Base-by-base conservation (phyloP, 2,797 vertebrate genomes). In the Acanthiza pusilla region DNA sequence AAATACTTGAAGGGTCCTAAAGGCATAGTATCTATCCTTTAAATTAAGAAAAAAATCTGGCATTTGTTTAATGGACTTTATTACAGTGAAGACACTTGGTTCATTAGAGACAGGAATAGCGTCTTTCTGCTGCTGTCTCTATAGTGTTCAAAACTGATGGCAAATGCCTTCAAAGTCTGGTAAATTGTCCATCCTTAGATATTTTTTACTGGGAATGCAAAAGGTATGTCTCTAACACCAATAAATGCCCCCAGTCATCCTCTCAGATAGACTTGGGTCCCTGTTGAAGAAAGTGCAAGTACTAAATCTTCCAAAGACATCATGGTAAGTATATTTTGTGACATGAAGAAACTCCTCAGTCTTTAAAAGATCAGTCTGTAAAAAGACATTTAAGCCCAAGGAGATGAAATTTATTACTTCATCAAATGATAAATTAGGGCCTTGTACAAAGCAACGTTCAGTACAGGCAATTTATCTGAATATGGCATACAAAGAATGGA, bases 1-100 rank as follows among this genome's bases (percentile, higher is more conserved):
- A 55, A 68, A 61, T 55, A 42, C 47, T 53, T 40, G 54, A 53
- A 58, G 63, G 40, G 43, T 88, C 29, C 47, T 73, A 25, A 76
- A 57, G 0, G 1, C 1, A 0, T 23, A 51, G 48, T 34, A 9
- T 51, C 50, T 89, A 5, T 78, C 30, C 55, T 53, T 38, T 42
- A 58, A 36, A 13, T 79, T 58, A 45, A 54, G 62, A 30, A 38
- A 42, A 48, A 27, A 43, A 15, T 25, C 7, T 8, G 62, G 43
- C 29, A 5, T 87, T 67, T 67, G 27, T 45, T 61, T 72, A 53
- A 48, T 1, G 1, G 34, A 45, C 13, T 43, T 65, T 29, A 47
- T 16, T 60, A n/a, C 36, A 68, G 27, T 65, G 36, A 78, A 34
- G 30, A 36, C 8, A 36, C 29, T 68, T 70, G 11, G 27, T 48